These are phyloP conservation scores for Dendrophyllia cribrosa DNA, from an alignment of 64 coral and sea anemone genomes.

Conservation along the genomic window DNA sequence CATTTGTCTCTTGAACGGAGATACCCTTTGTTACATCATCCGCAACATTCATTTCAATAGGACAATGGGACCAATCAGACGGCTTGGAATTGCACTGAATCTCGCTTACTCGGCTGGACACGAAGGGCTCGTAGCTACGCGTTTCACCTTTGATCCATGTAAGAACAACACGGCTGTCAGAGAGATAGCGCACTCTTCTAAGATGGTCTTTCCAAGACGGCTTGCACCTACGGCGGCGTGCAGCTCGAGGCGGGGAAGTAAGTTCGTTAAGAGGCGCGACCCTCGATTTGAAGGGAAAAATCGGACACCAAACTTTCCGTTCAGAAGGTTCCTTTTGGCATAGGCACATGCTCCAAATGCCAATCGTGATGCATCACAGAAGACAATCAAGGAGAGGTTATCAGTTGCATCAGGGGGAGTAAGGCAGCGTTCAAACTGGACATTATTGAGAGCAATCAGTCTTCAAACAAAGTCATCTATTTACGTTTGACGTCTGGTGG, in stretches of 20 bases:
- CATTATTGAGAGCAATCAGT: conserved; percentile 1
- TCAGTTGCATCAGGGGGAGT: conserved; percentile 21
- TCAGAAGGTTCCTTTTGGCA: not conserved
- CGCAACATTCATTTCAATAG: conserved; percentile 33
- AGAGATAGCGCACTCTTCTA: conserved; percentile 8
- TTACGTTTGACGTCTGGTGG: conserved; percentile 22
- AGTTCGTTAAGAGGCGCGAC: conserved; percentile 37
- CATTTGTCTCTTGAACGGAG: conserved; percentile 19
- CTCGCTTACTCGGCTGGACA: conserved; percentile 29
- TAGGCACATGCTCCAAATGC: conserved; percentile 74
- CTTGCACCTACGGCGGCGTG: conserved; percentile 29
- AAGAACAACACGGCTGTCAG: conserved; percentile 28
- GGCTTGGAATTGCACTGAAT: conserved; percentile 45
- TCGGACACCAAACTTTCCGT: conserved; percentile 30
- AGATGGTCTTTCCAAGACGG: conserved; percentile 12
- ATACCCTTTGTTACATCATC: conserved; percentile 63
- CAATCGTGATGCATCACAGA: conserved; percentile 44
- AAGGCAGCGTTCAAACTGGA: conserved; percentile 54
- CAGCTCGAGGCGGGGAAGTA: not conserved
- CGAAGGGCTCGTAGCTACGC: conserved; percentile 28
- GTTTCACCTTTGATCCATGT: conserved; percentile 28
- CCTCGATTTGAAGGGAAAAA: conserved; percentile 53
- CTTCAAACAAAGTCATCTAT: conserved; percentile 43
- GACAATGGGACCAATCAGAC: conserved; percentile 37
- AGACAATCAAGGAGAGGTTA: conserved; percentile 7